Evolutionary conservation across 2,113 vertebrate genomes (phyloP).

Genomic region (Anser brachyrhynchus): DNA sequence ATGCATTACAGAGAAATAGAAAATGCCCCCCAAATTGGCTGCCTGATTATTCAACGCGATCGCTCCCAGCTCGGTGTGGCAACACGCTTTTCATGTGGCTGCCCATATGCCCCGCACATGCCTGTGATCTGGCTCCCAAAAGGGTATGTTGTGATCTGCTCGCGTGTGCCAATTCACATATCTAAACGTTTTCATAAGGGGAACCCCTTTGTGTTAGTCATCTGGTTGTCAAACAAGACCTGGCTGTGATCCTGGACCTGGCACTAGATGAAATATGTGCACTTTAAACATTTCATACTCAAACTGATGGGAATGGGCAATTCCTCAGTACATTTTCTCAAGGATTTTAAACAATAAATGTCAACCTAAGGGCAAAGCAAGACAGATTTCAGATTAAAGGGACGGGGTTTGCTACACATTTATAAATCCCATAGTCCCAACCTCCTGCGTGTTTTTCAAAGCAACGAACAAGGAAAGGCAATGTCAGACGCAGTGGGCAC

Average conservation of each 20-base stretch:
- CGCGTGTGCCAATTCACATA: slow-evolving; percentile 37
- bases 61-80: neutral
- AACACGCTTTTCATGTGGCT: neutral
- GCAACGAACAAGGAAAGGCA: neutral
- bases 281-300: slow-evolving; percentile 48
- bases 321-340: slow-evolving; percentile 40
- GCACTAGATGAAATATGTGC: slow-evolving; percentile 65
- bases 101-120: slow-evolving; percentile 28
- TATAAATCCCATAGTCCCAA: neutral
- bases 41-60: neutral
- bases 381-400: slow-evolving; percentile 31
- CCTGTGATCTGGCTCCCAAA: neutral
- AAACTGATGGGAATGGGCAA: slow-evolving; percentile 40
- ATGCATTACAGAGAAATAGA: neutral
- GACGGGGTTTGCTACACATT: neutral
- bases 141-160: neutral
- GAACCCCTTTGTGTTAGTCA: slow-evolving; percentile 70
- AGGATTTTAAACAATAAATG: slow-evolving; percentile 61
- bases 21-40: neutral
- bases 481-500: neutral
- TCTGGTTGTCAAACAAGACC: slow-evolving; percentile 72
- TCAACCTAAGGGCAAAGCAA: neutral
- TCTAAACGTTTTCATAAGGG: slow-evolving; percentile 25
- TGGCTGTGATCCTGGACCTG: slow-evolving; percentile 61
- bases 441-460: neutral